Base-by-base conservation (phyloP, 1,140 invertebrate species). In the Danaus plexippus region DNA sequence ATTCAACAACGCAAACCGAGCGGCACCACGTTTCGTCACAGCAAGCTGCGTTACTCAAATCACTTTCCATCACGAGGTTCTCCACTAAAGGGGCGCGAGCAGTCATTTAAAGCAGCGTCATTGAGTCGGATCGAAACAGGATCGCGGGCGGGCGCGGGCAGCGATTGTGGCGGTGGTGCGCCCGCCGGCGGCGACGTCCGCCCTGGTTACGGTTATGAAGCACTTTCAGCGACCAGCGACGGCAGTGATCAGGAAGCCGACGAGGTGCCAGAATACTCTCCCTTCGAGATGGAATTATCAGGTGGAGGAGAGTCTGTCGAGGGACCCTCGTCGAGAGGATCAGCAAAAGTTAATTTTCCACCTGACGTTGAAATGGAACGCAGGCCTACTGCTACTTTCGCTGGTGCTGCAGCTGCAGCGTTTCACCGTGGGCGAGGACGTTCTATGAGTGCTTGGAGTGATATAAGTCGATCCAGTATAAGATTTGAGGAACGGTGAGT, bases 391-490 rank as follows among this genome's bases (percentile, higher is more conserved):
- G 89, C 88, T 61, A 65, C 70, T 8, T 60, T 68, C 75, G 85
- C 89, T 32, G 88, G 90, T 59, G 88, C 88, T 62, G 82, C 89
- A 43, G 88, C 90, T 61, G 89, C 89, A 62, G 86, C 69, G 77
- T 75, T 87, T 83, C 68, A 80, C 79, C 80, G 63, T 67, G 89
- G 64, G 78, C 91, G 72, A 70, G 92, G 57, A 88, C 91, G 73
- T 70, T 94, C 93, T 59, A 93, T 95, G 93, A 94, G 93, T 70
- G 93, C 93, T 4, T 94, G 93, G 93, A 94, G 93, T 74, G 93
- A 94, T 71, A 90, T 94, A 72, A 94, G 93, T 63, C 89, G 93
- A 47, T 94, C 92, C 52, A 94, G 92, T 67, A 93, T 94, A 87
- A 90, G 91, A 68, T 89, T 94, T 66, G 94, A 95, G 70, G 94